A percentile compares a stretch with the other conserved stretches of the same genome.
These are phyloP conservation scores for Hesperia comma DNA, from an alignment of 2,888 invertebrate species.

Conservation along the genomic window DNA sequence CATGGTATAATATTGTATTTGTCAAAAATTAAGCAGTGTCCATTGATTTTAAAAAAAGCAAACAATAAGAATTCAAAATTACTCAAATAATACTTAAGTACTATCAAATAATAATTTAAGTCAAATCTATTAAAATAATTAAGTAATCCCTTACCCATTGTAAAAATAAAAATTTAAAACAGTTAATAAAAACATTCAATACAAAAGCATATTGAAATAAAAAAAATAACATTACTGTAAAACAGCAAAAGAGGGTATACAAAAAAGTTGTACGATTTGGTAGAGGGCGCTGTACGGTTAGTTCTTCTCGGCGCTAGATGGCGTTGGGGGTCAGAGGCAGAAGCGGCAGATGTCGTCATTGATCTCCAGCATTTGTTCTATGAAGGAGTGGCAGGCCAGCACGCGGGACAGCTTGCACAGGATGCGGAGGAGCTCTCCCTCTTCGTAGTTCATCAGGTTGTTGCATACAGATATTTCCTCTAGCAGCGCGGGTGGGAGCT, in stretches of 20 bases:
- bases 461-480: conserved; percentile 88
- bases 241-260: conserved; percentile 18
- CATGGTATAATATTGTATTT: conserved; percentile 18
- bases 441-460: conserved; percentile 88
- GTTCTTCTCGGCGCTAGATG: background rate
- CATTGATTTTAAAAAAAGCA: conserved; percentile 12
- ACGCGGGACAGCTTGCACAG: conserved; percentile 87
- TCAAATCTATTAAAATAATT: conserved; percentile 28
- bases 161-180: too few relatives aligned
- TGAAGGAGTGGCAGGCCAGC: conserved; percentile 88
- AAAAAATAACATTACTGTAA: conserved; percentile 22
- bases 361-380: conserved; percentile 90
- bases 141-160: conserved; percentile 32
- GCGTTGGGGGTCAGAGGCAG: conserved; percentile 80
- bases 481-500: conserved; percentile 85
- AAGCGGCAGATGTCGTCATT: conserved; percentile 92
- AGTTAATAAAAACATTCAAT: conserved; percentile 40
- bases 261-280: conserved; percentile 29
- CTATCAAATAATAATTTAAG: conserved; percentile 14
- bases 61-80: conserved; percentile 24
- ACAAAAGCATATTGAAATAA: conserved; percentile 47
- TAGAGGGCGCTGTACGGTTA: conserved; percentile 14
- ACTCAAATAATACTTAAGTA: conserved; percentile 27
- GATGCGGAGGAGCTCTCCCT: conserved; percentile 85
- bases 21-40: conserved; percentile 25